Evolutionary conservation across 1,140 invertebrate species (phyloP).

Genomic region (Panulirus ornatus): DNA sequence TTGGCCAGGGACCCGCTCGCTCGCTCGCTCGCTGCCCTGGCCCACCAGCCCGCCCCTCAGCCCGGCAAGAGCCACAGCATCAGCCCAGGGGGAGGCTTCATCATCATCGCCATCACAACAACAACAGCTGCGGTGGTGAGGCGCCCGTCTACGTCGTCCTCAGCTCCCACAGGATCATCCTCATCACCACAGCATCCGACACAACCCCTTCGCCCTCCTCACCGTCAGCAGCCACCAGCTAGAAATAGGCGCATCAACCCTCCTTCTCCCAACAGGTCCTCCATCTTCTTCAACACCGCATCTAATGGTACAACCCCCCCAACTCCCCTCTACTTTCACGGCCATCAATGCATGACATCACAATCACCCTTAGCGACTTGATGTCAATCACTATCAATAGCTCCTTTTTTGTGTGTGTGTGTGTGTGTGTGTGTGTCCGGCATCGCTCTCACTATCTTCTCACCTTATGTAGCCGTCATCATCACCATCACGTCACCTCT

Average conservation of each 20-base stretch:
- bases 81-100: neutral
- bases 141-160: too few species aligned
- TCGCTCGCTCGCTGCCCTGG: neutral
- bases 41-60: neutral
- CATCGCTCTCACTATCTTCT: too few species aligned
- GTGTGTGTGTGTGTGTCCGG: too few species aligned
- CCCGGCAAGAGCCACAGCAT: neutral
- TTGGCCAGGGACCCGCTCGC: neutral
- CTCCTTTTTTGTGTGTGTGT: too few species aligned
- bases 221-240: conserved; percentile 20
- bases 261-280: neutral
- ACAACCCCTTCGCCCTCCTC: neutral
- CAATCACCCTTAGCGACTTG: neutral
- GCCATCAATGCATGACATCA: neutral
- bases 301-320: neutral
- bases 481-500: too few species aligned
- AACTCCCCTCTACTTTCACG: neutral
- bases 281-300: conserved; percentile 2
- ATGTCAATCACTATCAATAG: too few species aligned
- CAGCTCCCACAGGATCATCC: conserved; percentile 26
- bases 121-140: too few species aligned
- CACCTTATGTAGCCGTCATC: too few species aligned
- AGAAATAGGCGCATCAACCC: neutral
- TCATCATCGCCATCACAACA: too few species aligned
- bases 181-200: conserved; percentile 34